Percentiles rank a stretch among this genome's conserved stretches.
phyloP scores from a whole-genome alignment of 2,113 vertebrate genomes.

The Motacilla tschutschensis region DNA sequence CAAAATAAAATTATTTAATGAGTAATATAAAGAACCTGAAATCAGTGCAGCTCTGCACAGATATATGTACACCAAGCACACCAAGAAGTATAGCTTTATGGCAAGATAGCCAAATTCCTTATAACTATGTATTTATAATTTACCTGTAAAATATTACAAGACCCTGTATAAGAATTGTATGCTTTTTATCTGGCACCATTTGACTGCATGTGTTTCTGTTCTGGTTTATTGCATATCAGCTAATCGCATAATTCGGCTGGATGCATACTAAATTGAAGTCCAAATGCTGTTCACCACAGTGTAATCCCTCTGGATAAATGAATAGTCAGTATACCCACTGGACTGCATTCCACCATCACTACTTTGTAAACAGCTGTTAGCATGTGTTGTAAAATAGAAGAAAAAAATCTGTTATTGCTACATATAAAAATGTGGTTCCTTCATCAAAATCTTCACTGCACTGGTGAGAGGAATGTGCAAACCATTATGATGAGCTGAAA shows the following conservation, averaged over 20 bases:
- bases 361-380: conserved; percentile 53
- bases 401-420: conserved; percentile 33
- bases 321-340: conserved; percentile 58
- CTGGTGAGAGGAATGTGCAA: neutral
- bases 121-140: neutral
- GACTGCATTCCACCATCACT: conserved; percentile 41
- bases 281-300: conserved; percentile 53
- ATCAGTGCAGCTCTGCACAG: neutral
- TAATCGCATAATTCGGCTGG: conserved; percentile 67
- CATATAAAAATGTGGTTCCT: neutral
- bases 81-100: neutral
- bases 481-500: neutral
- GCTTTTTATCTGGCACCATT: conserved; percentile 38
- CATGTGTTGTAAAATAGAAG: conserved; percentile 8
- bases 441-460: neutral
- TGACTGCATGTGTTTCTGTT: conserved; percentile 63
- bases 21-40: neutral
- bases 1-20: neutral
- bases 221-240: conserved; percentile 68
- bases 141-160: neutral
- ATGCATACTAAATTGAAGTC: conserved; percentile 68
- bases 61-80: neutral
- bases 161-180: neutral
- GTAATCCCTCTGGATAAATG: conserved; percentile 64
- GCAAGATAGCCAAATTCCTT: neutral